Evolutionary conservation across 2,797 vertebrate genomes (phyloP).

Genomic region (Amblyopsis hoosieri): DNA sequence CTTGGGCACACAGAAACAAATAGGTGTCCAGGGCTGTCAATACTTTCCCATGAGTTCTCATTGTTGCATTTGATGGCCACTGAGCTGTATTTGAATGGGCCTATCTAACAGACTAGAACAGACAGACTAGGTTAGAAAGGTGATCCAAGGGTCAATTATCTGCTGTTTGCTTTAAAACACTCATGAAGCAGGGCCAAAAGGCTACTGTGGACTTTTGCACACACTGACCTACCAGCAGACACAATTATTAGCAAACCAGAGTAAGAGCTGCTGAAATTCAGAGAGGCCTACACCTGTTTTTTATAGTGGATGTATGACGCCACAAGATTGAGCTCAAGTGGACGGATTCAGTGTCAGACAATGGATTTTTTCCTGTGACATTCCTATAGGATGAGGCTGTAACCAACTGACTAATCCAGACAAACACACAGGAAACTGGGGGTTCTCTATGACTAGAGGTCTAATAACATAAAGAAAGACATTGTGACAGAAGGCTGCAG

Average conservation of each 20-base stretch:
- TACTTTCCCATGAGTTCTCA: background rate
- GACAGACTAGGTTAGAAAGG: no score
- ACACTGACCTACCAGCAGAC: no score
- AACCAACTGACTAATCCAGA: conserved; percentile 16
- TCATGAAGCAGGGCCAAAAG: no score
- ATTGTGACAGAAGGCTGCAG: conserved; percentile 4
- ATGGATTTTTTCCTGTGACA: conserved; percentile 39
- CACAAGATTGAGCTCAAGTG: background rate
- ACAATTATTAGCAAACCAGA: no score
- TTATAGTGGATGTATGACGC: no score
- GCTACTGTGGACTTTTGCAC: no score
- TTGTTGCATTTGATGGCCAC: background rate
- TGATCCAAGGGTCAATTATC: background rate
- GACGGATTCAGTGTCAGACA: conserved; percentile 21
- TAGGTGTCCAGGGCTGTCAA: background rate
- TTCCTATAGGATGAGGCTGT: conserved; percentile 50
- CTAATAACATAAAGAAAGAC: background rate
- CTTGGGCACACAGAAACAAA: no score
- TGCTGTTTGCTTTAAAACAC: conserved; percentile 8
- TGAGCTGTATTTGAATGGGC: background rate
- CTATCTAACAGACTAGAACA: no score
- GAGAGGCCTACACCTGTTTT: no score
- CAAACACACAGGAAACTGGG: conserved; percentile 18
- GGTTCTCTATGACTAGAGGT: background rate
- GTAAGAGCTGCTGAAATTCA: no score